Evolutionary conservation across 2,888 invertebrate genomes (phyloP).

Genomic region (Drosophila greeni): DNA sequence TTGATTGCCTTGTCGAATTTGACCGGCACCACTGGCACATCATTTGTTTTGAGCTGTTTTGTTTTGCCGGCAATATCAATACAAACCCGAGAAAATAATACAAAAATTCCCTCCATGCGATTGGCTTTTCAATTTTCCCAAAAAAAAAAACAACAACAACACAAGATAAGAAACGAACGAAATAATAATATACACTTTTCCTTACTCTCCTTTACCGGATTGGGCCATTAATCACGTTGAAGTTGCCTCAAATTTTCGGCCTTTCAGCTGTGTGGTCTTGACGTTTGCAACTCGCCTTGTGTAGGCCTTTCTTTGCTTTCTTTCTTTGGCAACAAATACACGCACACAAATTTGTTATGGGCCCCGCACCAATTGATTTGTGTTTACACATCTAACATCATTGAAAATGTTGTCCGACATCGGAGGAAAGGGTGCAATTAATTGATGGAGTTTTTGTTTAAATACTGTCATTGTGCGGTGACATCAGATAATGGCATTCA

Average conservation of each 20-base stretch:
- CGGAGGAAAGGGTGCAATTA: constrained; percentile 18
- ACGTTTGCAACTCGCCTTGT: constrained; percentile 34
- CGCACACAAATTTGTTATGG: constrained; percentile 11
- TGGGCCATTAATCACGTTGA: constrained; percentile 39
- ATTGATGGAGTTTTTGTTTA: constrained; percentile 22
- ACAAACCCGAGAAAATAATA: constrained; percentile 29
- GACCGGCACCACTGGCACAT: constrained; percentile 58
- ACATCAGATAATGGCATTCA: constrained; percentile 18
- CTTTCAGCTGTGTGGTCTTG: constrained; percentile 48
- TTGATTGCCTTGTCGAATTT: constrained; percentile 69
- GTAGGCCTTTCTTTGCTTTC: constrained; percentile 26
- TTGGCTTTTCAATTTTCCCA: constrained; percentile 66
- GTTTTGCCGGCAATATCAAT: constrained; percentile 53
- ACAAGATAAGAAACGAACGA: not conserved
- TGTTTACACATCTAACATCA: constrained; percentile 44
- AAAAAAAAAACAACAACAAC: constrained; percentile 7
- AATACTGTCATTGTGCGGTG: constrained; percentile 36
- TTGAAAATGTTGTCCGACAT: constrained; percentile 23
- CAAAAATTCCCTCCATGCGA: constrained; percentile 44
- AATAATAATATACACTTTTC: constrained; percentile 17
- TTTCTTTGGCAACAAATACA: constrained; percentile 18
- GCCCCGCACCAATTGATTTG: constrained; percentile 34
- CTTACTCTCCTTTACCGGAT: constrained; percentile 21
- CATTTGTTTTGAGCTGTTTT: constrained; percentile 59
- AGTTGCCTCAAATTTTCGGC: constrained; percentile 39